Evolutionary conservation across 2,797 vertebrate genomes (phyloP).

Genomic region (Presbytis comata): DNA sequence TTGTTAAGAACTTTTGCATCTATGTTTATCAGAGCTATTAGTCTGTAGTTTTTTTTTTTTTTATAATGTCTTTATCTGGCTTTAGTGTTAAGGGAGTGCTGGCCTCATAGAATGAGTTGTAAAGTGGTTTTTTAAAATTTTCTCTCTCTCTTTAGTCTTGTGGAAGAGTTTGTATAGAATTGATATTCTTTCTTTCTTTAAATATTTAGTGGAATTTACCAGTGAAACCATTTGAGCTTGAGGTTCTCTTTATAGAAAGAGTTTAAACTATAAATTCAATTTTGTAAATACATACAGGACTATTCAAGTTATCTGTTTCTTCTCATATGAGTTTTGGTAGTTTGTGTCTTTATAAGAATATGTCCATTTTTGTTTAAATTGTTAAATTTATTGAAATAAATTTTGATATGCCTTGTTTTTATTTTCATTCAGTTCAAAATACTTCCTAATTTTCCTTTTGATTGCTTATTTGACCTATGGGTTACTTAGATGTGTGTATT

Average conservation of each 20-base stretch:
- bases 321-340: not conserved
- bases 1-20: conserved; percentile 26
- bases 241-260: not conserved
- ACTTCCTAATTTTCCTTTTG: not conserved
- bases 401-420: not conserved
- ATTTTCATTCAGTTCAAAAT: not conserved
- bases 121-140: not conserved
- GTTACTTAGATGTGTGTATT: not conserved
- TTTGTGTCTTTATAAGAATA: conserved; percentile 11
- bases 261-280: conserved; percentile 20
- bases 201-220: not conserved
- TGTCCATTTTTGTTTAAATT: not conserved
- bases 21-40: not conserved
- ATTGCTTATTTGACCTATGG: not conserved
- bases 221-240: not conserved
- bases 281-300: not conserved
- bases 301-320: not conserved
- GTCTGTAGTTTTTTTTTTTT: not conserved
- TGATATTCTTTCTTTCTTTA: conserved; percentile 12
- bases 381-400: conserved; percentile 6
- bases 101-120: not conserved
- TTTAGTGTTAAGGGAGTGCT: not conserved
- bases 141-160: not conserved
- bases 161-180: not conserved
- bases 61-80: not conserved